Evolutionary conservation across 2,888 invertebrate species (phyloP), one percentile per base, ranked within the genome.

Genomic region (Muschampia plurimacula): DNA sequence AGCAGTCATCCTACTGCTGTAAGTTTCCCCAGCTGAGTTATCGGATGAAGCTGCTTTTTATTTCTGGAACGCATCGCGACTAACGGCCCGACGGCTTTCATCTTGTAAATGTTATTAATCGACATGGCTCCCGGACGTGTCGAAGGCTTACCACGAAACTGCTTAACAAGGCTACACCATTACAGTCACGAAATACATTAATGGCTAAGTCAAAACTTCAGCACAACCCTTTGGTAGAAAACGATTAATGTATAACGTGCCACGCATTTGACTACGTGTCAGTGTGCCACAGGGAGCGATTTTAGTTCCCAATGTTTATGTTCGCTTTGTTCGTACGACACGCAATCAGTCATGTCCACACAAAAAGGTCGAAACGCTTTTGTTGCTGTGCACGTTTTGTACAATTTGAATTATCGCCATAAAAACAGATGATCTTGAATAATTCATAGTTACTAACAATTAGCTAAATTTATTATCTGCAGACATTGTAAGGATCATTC

Each of bases 31-130:
- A 88, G 85, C 90, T 88, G 91, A 92, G 91, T 87, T 89, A 89
- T 90, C 84, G 86, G 84, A 86, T 88, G 85, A 87, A 89, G 88
- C 87, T 85, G 84, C 87, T 85, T 90, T 93, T 92, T 93, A 92
- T 93, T 92, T 93, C 87, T 92, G 91, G 90, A 91, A 88, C 89
- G 85, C 90, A 90, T 87, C 89, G 86, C 88, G 86, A 87, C 87
- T 88, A 84, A 87, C 89, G 88, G 88, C 89, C 88, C 88, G 86
- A 85, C 90, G 88, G 90, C 92, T 93, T 92, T 93, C 92, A 92
- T 93, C 91, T 92, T 92, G 91, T 92, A 93, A 92, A 92, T 86
- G 90, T 92, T 93, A 93, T 93, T 92, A 93, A 93, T 93, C 91
- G 92, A 89, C 90, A 89, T 80, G 82, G 89, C 93, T 92, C 91